Base-by-base conservation (phyloP, 1,140 invertebrate genomes). In the Dendroctonus ponderosae region DNA sequence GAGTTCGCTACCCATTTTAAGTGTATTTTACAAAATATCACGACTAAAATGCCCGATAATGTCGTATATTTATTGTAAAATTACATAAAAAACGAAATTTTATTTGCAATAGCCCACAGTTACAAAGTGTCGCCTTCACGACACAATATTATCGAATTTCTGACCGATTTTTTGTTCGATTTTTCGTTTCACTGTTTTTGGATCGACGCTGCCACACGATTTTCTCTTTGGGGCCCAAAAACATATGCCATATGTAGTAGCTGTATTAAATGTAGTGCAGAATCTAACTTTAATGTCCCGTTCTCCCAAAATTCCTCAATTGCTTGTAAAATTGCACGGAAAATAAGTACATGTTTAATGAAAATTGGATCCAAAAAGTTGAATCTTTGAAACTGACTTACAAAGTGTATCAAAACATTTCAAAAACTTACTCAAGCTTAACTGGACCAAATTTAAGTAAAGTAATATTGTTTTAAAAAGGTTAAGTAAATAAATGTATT, bases 61-160 rank as follows among this genome's bases (percentile, higher is more conserved):
- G 77, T 78, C 77, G 71, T 73, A 76, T 77, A 79, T 78, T 77
- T 79, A 77, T 77, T 75, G 77, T 79, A 79, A 79, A 79, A 78
- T 79, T 76, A 77, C 77, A 70, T 71, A 72, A 70, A 71, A 72
- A 76, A 72, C 26, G 60, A 72, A 72, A 62, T 62, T 72, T 71
- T 61, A 15, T 71, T 75, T 75, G 72, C 74, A 75, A 75, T 74
- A 74, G 73, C 70, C 70, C 71, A 74, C 68, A 68, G 39, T 70
- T 62, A 70, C 68, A 73, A 66, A 49, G 49, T 48, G 60, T 57
- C 62, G 49, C 48, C 49, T 26, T 59, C 41, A 56, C 59, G 63
- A 62, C 66, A 64, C 63, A 59, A 54, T 57, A 63, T 72, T 73
- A 61, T 68, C 65, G 67, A 69, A 67, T 71, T 68, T 69, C 67